Evolutionary conservation across 2,113 vertebrate species (phyloP).

Genomic region (Chamaea fasciata): DNA sequence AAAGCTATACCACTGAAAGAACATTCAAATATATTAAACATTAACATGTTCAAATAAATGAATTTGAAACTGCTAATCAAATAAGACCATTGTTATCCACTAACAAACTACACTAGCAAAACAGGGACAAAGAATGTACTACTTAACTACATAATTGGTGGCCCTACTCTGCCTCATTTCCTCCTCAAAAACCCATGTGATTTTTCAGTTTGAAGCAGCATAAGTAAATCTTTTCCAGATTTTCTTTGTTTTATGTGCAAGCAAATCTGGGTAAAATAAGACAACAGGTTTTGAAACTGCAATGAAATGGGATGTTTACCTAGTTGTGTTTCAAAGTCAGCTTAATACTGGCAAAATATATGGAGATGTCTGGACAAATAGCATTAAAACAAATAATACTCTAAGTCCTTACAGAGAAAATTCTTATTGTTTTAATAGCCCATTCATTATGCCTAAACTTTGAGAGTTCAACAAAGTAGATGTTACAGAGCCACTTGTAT

Average conservation of each 20-base stretch:
- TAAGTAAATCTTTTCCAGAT: not conserved
- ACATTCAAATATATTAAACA: not conserved
- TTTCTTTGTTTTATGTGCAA: not conserved
- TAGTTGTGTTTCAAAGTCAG: not conserved
- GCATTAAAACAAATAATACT: not conserved
- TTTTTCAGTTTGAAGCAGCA: not conserved
- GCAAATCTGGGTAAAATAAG: not conserved
- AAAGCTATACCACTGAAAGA: constrained; percentile 9
- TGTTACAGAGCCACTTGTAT: not conserved
- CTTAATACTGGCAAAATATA: not conserved
- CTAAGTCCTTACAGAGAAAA: not conserved
- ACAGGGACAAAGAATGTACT: not conserved
- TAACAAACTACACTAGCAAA: not conserved
- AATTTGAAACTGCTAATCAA: constrained; percentile 8
- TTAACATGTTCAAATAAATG: not conserved
- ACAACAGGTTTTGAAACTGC: not conserved
- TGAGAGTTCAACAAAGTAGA: not conserved
- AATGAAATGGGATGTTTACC: not conserved
- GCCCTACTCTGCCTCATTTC: not conserved
- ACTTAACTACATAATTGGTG: not conserved
- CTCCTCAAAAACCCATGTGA: not conserved
- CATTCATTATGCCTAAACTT: not conserved
- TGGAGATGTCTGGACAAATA: not conserved
- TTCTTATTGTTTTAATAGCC: not conserved
- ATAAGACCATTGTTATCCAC: not conserved